A percentile compares a stretch with the other conserved stretches of the same genome.
These are phyloP conservation scores for Propithecus deckenii DNA, from an alignment of 2,797 vertebrate genomes.

Conservation along the genomic window DNA sequence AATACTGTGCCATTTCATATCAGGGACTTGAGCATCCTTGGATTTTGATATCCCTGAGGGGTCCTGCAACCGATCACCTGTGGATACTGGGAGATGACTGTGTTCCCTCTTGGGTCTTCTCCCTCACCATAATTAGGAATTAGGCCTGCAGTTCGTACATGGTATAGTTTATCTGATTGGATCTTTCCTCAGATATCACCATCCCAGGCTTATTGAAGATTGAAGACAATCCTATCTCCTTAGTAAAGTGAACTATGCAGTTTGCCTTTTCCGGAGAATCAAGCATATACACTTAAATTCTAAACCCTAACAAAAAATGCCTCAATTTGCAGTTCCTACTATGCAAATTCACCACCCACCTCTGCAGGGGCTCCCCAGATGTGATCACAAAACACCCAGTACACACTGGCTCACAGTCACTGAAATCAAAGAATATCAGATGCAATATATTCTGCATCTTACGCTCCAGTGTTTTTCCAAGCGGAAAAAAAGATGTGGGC, in stretches of 20 bases:
- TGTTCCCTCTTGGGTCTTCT: background rate
- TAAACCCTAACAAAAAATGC: background rate
- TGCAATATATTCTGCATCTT: background rate
- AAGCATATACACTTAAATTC: background rate
- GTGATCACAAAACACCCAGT: background rate
- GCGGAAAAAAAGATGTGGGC: background rate
- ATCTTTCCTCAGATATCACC: background rate
- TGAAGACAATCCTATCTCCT: background rate
- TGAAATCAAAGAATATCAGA: background rate
- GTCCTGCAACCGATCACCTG: background rate
- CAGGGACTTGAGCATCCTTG: background rate
- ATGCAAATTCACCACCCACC: background rate
- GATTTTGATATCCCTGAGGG: background rate
- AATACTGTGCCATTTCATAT: background rate
- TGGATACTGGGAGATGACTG: background rate
- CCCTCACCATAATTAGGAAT: background rate
- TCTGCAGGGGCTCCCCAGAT: background rate
- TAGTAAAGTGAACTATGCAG: background rate
- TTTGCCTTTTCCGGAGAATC: constrained; percentile 20
- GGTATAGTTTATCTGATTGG: background rate
- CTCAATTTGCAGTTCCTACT: background rate
- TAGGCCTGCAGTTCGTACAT: background rate
- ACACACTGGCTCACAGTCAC: background rate
- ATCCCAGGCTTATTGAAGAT: background rate
- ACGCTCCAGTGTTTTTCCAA: background rate